phyloP scores from a whole-genome alignment of 2,797 vertebrate species.

The Chromobotia macracanthus region DNA sequence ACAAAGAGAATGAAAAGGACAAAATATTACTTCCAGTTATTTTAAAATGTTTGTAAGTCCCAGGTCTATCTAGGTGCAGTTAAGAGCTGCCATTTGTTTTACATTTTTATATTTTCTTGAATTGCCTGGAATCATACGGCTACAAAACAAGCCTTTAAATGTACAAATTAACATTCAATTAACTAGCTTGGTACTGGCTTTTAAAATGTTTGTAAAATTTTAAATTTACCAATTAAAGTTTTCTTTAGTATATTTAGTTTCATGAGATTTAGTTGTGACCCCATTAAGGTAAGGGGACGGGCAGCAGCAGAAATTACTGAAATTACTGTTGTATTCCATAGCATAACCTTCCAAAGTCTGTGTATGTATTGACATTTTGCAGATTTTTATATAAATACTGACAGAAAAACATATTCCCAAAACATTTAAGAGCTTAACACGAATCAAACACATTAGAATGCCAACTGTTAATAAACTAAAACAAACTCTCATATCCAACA shows the following conservation, averaged over 20 bases:
- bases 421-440: constrained; percentile 63
- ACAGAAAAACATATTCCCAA: constrained; percentile 65
- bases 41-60: neutral
- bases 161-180: neutral
- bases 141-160: neutral
- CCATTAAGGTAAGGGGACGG: constrained; percentile 4
- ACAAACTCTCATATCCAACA: constrained; percentile 72
- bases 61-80: neutral
- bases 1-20: neutral
- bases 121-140: neutral
- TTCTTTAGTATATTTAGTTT: neutral
- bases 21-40: constrained; percentile 33
- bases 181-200: constrained; percentile 3
- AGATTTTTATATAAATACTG: constrained; percentile 70
- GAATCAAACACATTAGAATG: constrained; percentile 52
- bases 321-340: constrained; percentile 7
- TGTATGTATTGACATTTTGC: constrained; percentile 33
- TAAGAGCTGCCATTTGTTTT: neutral
- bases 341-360: constrained; percentile 38
- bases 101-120: neutral
- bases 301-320: constrained; percentile 42
- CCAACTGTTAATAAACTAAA: constrained; percentile 61
- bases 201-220: neutral
- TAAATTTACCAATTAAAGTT: neutral
- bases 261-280: constrained; percentile 4